Conservation (phyloP, 2,888 invertebrate genomes). For the Conistra vaccinii region DNA sequence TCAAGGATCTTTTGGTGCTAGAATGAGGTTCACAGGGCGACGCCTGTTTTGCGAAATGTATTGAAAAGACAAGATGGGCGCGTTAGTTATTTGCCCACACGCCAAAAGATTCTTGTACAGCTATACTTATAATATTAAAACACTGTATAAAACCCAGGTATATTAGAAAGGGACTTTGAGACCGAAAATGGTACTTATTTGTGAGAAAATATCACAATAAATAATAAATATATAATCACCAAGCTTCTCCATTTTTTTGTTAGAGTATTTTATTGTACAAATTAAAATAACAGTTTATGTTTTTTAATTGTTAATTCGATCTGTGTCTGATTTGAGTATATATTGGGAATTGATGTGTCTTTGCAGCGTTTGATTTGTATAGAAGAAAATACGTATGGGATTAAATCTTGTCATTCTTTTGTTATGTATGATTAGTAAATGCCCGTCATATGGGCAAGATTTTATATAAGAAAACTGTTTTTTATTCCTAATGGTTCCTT, state of each 20-base stretch:
- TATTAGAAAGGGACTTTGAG: conserved; percentile 27
- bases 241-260: conserved; percentile 45
- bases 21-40: background rate
- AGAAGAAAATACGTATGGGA: background rate
- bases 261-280: conserved; percentile 50
- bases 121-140: conserved; percentile 13
- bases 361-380: conserved; percentile 8
- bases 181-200: conserved; percentile 25
- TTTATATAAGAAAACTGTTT: background rate
- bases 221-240: conserved; percentile 38
- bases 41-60: background rate
- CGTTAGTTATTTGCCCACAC: background rate
- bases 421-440: background rate
- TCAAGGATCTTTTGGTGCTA: background rate
- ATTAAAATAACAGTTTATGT: conserved; percentile 40
- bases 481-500: background rate
- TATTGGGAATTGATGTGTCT: conserved; percentile 22
- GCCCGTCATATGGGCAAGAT: background rate
- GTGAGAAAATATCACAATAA: conserved; percentile 38
- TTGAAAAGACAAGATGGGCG: background rate
- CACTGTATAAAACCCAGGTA: conserved; percentile 37
- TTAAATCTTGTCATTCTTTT: background rate
- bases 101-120: background rate
- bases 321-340: conserved; percentile 28
- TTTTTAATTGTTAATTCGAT: conserved; percentile 28